Conservation (phyloP, 2,888 invertebrate species). For the Atrina japonica region DNA sequence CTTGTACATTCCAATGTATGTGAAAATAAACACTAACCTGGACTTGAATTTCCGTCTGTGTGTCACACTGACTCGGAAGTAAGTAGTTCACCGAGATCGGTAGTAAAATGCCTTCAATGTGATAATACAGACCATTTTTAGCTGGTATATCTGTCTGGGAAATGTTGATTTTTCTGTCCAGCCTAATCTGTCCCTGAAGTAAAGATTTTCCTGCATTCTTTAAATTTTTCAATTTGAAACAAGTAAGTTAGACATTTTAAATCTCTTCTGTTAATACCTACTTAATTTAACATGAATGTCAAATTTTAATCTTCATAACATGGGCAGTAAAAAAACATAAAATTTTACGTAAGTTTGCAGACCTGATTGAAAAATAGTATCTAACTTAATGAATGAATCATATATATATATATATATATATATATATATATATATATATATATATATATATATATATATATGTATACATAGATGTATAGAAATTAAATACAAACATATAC, state of each 20-base stretch:
- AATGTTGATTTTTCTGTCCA: conserved; percentile 63
- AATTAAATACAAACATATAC: too few relatives aligned
- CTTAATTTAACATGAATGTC: neutral
- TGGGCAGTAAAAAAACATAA: too few relatives aligned
- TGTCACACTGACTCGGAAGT: conserved; percentile 51
- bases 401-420: too few relatives aligned
- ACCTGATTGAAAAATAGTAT: too few relatives aligned
- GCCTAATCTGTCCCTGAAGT: conserved; percentile 35
- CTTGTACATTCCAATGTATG: too few relatives aligned
- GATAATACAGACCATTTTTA: conserved; percentile 66
- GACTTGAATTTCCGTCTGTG: neutral
- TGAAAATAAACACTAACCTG: too few relatives aligned
- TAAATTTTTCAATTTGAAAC: neutral
- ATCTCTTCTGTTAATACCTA: neutral
- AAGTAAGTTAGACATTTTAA: neutral
- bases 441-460: too few relatives aligned
- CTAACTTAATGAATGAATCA: too few relatives aligned
- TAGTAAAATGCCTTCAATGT: conserved; percentile 63
- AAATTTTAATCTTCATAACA: too few relatives aligned
- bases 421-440: too few relatives aligned
- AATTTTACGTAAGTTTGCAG: too few relatives aligned
- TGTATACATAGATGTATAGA: too few relatives aligned
- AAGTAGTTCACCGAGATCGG: conserved; percentile 56
- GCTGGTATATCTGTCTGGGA: conserved; percentile 70
- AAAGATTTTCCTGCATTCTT: neutral